These are phyloP conservation scores for Myotis pilosus DNA, from an alignment of 2,797 vertebrate genomes.

Conservation along the genomic window DNA sequence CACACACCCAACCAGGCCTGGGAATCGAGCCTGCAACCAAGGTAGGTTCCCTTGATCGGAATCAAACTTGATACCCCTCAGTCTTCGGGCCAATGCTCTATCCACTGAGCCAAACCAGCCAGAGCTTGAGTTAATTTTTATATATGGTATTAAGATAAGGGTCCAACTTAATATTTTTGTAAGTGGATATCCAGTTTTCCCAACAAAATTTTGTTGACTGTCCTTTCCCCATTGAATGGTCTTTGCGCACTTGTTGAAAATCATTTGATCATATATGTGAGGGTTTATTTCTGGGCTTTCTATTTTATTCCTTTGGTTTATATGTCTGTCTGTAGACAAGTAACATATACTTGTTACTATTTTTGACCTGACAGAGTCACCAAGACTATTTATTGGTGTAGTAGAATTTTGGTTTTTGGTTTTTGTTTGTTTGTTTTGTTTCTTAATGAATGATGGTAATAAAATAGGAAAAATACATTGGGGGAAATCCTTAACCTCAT, in stretches of 20 bases:
- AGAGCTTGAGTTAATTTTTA: not conserved
- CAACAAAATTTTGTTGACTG: not conserved
- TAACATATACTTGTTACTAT: not conserved
- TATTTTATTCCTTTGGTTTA: not conserved
- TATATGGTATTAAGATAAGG: not conserved
- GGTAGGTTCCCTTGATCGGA: too few species aligned
- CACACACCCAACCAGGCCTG: too few species aligned
- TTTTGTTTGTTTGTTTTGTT: not conserved
- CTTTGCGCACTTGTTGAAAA: not conserved
- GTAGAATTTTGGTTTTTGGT: not conserved
- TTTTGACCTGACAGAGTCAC: not conserved
- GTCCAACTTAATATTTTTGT: not conserved
- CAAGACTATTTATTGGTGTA: not conserved
- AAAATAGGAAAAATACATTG: not conserved
- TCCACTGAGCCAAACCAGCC: too few species aligned
- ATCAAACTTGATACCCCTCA: too few species aligned
- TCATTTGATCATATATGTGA: not conserved
- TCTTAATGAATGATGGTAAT: not conserved
- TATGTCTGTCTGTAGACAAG: not conserved
- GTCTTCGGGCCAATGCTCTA: too few species aligned
- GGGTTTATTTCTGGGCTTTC: not conserved
- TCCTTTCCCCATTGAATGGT: not conserved
- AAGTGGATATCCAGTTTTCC: not conserved
- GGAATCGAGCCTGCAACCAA: too few species aligned
- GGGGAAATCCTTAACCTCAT: not conserved